Percentiles rank a stretch among this genome's conserved stretches.
phyloP scores from a whole-genome alignment of 1,140 invertebrate species.

The Lepidostoma basale region DNA sequence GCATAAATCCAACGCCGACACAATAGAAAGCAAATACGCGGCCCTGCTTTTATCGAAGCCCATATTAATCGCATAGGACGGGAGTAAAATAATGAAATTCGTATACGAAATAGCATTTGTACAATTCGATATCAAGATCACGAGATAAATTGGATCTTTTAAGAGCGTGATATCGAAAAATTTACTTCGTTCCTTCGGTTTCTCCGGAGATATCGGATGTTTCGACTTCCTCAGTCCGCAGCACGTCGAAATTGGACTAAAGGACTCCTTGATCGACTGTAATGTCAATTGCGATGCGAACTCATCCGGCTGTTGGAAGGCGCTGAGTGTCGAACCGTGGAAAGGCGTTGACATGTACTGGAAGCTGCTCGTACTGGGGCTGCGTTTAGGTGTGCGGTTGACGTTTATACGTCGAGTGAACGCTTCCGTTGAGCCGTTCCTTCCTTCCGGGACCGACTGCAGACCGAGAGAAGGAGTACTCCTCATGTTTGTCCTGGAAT shows the following conservation, averaged over 20 bases:
- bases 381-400: conserved; percentile 63
- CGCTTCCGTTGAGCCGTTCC: conserved; percentile 33
- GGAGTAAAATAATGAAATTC: conserved; percentile 82
- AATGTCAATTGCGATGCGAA: conserved; percentile 78
- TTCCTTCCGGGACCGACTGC: conserved; percentile 47
- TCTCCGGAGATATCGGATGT: conserved; percentile 48
- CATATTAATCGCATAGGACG: conserved; percentile 72
- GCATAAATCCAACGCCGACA: conserved; percentile 78
- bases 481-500: conserved; percentile 34
- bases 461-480: conserved; percentile 46
- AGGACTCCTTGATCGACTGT: conserved; percentile 67
- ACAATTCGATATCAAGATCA: conserved; percentile 82
- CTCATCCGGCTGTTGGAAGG: conserved; percentile 74
- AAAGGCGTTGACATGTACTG: conserved; percentile 83
- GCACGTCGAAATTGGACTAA: conserved; percentile 56
- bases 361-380: conserved; percentile 79
- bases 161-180: conserved; percentile 79
- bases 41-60: conserved; percentile 72
- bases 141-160: conserved; percentile 78
- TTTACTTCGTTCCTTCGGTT: conserved; percentile 62
- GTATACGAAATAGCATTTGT: conserved; percentile 86
- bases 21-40: conserved; percentile 76
- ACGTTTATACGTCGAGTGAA: conserved; percentile 49
- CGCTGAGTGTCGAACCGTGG: conserved; percentile 80
- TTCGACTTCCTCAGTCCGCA: conserved; percentile 53